Base-by-base conservation (phyloP, 2,797 vertebrate genomes). In the Phataginus tetradactyla region DNA sequence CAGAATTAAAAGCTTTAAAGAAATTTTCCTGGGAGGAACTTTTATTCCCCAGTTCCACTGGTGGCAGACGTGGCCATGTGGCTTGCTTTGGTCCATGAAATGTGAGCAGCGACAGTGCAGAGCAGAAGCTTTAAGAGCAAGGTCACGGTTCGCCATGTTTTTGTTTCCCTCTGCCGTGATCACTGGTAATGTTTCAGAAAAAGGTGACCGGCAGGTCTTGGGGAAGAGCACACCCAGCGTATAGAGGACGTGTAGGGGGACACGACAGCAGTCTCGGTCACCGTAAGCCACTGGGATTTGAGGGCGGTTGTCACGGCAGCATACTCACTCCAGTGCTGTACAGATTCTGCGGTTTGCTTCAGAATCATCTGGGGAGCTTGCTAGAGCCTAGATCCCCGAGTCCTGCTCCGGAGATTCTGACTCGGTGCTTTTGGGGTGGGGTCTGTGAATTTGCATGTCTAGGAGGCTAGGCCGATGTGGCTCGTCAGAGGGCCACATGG, bases 21-120 rank as follows among this genome's bases (percentile, higher is more conserved):
- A 66, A n/a, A 74, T 55, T 83, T 53, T 91, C 13, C 51, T 88
- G 34, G 21, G 59, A 32, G 74, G 66, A 79, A 63, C n/a, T 45
- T 3, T 0, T 32, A 13, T 77, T 88, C 72, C 51, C 17, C 74
- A 75, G n/a, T 3, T 74, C 32, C n/a, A 51, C 0, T 61, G n/a
- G 39, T 20, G 53, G 72, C 0, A 4, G 51, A 37, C 7, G 14
- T 64, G 66, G 72, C 42, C 18, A 21, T 1, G 2, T 59, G 53
- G 63, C 42, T 89, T 59, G 64, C n/a, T 79, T 78, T 61, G 45
- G 78, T 20, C 15, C 68, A 20, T 61, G 64, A 61, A 34, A 8
- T 20, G 2, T 55, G 29, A 72, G n/a, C 23, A 13, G 14, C 13
- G 17, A 21, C 27, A 1, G 37, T 37, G 64, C 55, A 29, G 32